phyloP scores from a whole-genome alignment of 2,888 invertebrate species.

The Nymphalis polychloros region DNA sequence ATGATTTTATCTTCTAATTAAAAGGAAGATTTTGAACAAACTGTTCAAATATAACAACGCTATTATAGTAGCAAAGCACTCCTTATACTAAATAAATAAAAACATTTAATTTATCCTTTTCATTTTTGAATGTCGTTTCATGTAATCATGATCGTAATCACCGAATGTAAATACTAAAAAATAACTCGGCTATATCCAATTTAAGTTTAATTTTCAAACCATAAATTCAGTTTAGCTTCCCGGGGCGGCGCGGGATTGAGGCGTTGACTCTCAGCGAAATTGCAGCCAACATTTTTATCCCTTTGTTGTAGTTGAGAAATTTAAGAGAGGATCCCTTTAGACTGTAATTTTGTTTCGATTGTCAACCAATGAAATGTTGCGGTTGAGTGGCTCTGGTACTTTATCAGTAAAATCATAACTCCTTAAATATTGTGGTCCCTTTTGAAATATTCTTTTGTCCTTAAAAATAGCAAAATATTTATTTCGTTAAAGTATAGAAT shows the following conservation, averaged over 20 bases:
- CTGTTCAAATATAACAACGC: too few relatives aligned
- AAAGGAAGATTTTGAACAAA: too few relatives aligned
- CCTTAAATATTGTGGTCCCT: conserved; percentile 44
- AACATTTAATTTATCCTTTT: too few relatives aligned
- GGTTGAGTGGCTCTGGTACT: conserved; percentile 50
- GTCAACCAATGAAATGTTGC: conserved; percentile 55
- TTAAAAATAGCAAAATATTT: not conserved
- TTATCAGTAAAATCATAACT: conserved; percentile 42
- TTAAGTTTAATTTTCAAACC: conserved; percentile 79
- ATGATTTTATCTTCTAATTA: not conserved
- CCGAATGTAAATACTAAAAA: conserved; percentile 71
- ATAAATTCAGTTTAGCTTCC: conserved; percentile 79
- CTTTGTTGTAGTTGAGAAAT: conserved; percentile 70
- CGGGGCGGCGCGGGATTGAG: conserved; percentile 67
- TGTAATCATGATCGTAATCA: conserved; percentile 45
- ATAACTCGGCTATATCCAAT: conserved; percentile 73
- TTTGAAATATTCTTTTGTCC: conserved; percentile 40
- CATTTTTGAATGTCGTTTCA: not conserved
- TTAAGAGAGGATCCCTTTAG: conserved; percentile 62
- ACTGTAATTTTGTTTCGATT: conserved; percentile 67
- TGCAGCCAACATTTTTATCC: conserved; percentile 75
- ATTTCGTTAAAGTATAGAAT: not conserved
- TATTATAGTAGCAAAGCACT: too few relatives aligned
- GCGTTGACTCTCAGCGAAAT: conserved; percentile 66
- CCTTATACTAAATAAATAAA: too few relatives aligned